Base-by-base conservation (phyloP, 2,797 vertebrate species). In the Acanthis flammea region DNA sequence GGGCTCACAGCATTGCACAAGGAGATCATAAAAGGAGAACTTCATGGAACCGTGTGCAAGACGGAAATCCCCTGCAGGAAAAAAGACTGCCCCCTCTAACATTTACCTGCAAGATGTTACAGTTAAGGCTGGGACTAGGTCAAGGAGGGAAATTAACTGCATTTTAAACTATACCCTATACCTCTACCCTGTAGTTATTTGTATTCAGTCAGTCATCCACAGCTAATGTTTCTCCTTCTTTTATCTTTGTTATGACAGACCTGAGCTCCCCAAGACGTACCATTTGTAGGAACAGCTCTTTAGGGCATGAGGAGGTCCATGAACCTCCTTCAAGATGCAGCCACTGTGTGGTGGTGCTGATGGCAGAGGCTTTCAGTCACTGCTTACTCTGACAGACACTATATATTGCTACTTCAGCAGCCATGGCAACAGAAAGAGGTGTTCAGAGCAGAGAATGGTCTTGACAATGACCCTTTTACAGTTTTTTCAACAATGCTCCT, bases 181-280 rank as follows among this genome's bases (percentile, higher is more conserved):
- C 41, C 65, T 91, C 81, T 75, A 67, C 65, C 68, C 50, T 94
- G 47, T 51, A 81, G 87, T 91, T 80, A 75, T 77, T 92, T 94
- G 48, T 78, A 53, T 81, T 91, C 58, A 45, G 18, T 74, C 87
- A 85, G 60, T 78, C 58, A 83, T 31, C 75, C 73, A 62, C 24
- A 86, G 48, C 70, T 88, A 83, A 91, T 54, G 31, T 88, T 79
- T 75, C 44, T 84, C 10, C 42, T 47, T 66, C 57, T 91, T 62
- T 51, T 21, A n/a, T 39, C 33, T 67, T 54, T 68, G 4, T 86
- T 73, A 8, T 48, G 48, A 61, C 63, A 82, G 51, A 73, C 25
- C 19, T 3, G 5, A 82, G 13, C 35, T 58, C 70, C n/a, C 67
- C 12, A 47, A 70, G 63, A 65, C 0, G 0, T 50, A 33, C 3